phyloP scores from a whole-genome alignment of 2,888 invertebrate species.

The Hirtodrosophila trivittata region DNA sequence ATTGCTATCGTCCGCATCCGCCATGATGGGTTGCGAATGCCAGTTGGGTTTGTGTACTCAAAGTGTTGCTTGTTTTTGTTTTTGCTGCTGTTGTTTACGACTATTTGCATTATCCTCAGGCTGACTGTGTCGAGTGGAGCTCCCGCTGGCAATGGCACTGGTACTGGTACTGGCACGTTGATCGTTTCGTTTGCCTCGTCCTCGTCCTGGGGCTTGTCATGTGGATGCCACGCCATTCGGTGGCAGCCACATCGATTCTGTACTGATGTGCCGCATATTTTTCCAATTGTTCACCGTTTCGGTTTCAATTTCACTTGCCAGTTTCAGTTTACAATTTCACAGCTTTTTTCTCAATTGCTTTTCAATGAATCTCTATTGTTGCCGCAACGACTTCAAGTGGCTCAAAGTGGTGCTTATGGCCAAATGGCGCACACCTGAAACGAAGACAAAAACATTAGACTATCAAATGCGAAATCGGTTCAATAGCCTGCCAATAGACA shows the following conservation, averaged over 20 bases:
- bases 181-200: constrained; percentile 43
- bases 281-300: constrained; percentile 3
- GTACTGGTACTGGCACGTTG: constrained; percentile 30
- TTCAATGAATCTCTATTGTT: constrained; percentile 50
- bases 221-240: constrained; percentile 48
- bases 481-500: constrained; percentile 55
- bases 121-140: constrained; percentile 34
- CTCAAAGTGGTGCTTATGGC: constrained; percentile 60
- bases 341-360: constrained; percentile 32
- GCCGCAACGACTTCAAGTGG: constrained; percentile 47
- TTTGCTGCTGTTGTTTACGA: constrained; percentile 41
- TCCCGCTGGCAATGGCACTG: not conserved
- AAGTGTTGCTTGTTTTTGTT: constrained; percentile 30
- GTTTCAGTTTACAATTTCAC: constrained; percentile 12
- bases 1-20: constrained; percentile 74
- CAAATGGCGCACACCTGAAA: constrained; percentile 60
- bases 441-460: constrained; percentile 37
- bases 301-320: constrained; percentile 19
- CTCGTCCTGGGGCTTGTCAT: constrained; percentile 57
- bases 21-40: constrained; percentile 47
- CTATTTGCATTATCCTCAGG: constrained; percentile 70
- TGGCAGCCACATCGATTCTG: constrained; percentile 38
- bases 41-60: constrained; percentile 25
- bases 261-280: constrained; percentile 42
- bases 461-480: constrained; percentile 27